These are phyloP conservation scores for Antennarius maculatus DNA, from an alignment of 2,797 vertebrate genomes.

Conservation along the genomic window DNA sequence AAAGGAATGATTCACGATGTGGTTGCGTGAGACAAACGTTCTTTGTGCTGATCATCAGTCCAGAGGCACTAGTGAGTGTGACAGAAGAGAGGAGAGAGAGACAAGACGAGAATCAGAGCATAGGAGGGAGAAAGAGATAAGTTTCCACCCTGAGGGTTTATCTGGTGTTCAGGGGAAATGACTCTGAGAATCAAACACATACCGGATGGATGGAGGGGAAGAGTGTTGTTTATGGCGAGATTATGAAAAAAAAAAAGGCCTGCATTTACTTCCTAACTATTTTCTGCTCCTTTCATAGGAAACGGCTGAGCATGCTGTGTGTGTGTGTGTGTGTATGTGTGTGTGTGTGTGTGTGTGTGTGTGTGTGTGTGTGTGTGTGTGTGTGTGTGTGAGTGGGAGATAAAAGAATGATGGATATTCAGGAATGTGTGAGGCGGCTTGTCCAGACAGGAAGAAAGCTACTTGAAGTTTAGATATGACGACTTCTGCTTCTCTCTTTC, in stretches of 20 bases:
- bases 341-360: too few species aligned
- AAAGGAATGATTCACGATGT: constrained; percentile 61
- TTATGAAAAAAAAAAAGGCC: constrained; percentile 5
- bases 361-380: not conserved
- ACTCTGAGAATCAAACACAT: constrained; percentile 19
- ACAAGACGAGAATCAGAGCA: constrained; percentile 44
- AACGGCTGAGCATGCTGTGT: constrained; percentile 16
- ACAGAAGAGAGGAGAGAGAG: constrained; percentile 48
- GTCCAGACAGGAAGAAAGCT: constrained; percentile 56
- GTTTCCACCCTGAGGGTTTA: constrained; percentile 24
- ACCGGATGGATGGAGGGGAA: not conserved
- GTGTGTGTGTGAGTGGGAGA: constrained; percentile 15
- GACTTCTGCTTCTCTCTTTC: not conserved
- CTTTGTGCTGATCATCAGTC: constrained; percentile 69
- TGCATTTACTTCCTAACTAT: constrained; percentile 15
- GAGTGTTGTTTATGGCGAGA: constrained; percentile 8
- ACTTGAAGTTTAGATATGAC: constrained; percentile 14
- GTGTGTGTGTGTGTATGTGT: constrained; percentile 12
- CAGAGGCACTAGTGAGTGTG: constrained; percentile 50
- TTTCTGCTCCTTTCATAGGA: constrained; percentile 19
- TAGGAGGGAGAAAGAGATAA: constrained; percentile 39
- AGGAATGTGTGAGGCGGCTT: constrained; percentile 61
- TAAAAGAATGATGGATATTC: constrained; percentile 68
- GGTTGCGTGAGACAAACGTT: constrained; percentile 61
- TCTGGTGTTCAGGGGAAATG: constrained; percentile 12